phyloP scores from a whole-genome alignment of 2,113 vertebrate genomes.

The Myodes glareolus region DNA sequence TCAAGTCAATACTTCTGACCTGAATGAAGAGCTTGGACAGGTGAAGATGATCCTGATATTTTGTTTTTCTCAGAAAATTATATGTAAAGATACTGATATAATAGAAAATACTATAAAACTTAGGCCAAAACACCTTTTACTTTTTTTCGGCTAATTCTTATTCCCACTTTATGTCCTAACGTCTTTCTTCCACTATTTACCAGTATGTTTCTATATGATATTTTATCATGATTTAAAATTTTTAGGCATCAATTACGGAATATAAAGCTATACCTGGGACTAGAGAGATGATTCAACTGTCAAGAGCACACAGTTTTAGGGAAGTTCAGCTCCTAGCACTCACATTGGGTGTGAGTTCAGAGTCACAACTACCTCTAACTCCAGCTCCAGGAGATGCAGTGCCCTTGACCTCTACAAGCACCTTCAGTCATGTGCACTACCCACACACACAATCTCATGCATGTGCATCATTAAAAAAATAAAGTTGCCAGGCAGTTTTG shows the following conservation, averaged over 20 bases:
- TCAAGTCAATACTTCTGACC: conserved; percentile 98
- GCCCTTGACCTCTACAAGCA: background rate
- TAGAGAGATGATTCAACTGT: background rate
- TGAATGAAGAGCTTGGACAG: conserved; percentile 99
- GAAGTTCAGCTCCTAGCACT: background rate
- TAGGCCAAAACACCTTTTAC: background rate
- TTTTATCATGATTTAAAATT: conserved; percentile 20
- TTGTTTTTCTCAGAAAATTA: conserved; percentile 88
- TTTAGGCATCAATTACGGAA: background rate
- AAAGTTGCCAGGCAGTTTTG: too few relatives aligned
- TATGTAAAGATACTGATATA: conserved; percentile 90
- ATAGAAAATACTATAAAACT: background rate
- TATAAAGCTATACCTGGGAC: background rate
- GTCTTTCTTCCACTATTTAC: background rate
- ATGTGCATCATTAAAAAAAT: too few relatives aligned
- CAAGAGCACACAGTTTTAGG: background rate
- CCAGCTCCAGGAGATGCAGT: too few relatives aligned
- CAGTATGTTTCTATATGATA: background rate
- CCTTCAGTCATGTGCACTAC: background rate
- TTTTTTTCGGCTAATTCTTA: conserved; percentile 29
- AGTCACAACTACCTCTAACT: background rate
- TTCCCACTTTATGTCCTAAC: conserved; percentile 22
- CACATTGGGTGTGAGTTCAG: background rate
- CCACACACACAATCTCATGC: too few relatives aligned
- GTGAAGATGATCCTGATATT: conserved; percentile 81